Percentiles rank a stretch among this genome's conserved stretches.
Conservation (phyloP, 2,113 vertebrate genomes). For the Pao palembangensis region DNA sequence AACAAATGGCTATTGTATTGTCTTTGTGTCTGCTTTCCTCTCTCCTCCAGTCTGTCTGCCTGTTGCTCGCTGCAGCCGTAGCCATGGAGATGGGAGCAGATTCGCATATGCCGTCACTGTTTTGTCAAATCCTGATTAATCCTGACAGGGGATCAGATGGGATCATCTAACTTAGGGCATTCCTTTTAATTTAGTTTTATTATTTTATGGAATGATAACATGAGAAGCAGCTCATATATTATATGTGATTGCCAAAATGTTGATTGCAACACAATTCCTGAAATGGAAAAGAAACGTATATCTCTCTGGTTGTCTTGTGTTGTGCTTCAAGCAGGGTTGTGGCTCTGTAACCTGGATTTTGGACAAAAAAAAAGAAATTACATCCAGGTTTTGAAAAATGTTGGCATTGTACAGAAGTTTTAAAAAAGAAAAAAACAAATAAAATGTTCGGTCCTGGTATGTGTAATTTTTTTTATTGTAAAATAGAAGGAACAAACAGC, state of each 20-base stretch:
- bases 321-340: constrained; percentile 35
- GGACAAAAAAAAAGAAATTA: not conserved
- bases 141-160: not conserved
- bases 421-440: constrained; percentile 36
- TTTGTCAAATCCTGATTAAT: not conserved
- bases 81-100: not conserved
- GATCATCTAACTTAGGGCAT: constrained; percentile 30
- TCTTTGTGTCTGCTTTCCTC: constrained; percentile 7
- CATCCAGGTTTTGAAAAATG: constrained; percentile 23
- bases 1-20: not conserved
- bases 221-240: constrained; percentile 18
- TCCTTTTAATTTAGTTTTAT: constrained; percentile 30
- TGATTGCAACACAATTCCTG: constrained; percentile 20
- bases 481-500: not conserved
- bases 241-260: constrained; percentile 35
- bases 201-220: constrained; percentile 19
- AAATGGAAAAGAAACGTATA: constrained; percentile 7
- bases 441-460: constrained; percentile 47
- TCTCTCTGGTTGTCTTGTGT: constrained; percentile 34
- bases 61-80: constrained; percentile 1
- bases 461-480: not conserved
- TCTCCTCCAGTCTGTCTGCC: constrained; percentile 24
- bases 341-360: constrained; percentile 9
- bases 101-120: not conserved
- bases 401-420: constrained; percentile 45